These are phyloP conservation scores for Triplophysa yarkandensis DNA, from an alignment of 2,797 vertebrate genomes.

Conservation along the genomic window DNA sequence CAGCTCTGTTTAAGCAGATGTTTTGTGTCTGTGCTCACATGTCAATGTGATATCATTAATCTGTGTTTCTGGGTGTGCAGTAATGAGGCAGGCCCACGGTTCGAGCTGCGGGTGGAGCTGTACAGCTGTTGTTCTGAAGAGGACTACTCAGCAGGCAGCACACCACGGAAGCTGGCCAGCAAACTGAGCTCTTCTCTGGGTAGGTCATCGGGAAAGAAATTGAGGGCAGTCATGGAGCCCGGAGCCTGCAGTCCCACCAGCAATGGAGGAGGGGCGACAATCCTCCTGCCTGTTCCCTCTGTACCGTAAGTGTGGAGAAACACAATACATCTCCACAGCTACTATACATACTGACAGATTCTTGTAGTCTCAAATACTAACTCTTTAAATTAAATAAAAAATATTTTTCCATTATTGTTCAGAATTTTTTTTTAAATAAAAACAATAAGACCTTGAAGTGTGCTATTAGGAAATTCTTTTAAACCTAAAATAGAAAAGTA, in stretches of 20 bases:
- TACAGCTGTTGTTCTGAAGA: conserved; percentile 90
- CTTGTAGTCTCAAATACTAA: too few relatives aligned
- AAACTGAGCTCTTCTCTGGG: conserved; percentile 92
- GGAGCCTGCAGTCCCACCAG: conserved; percentile 76
- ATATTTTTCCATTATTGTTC: too few relatives aligned
- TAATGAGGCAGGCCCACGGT: conserved; percentile 81
- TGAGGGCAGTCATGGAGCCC: conserved; percentile 83
- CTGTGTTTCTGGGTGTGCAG: conserved; percentile 63
- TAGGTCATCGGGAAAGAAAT: conserved; percentile 84
- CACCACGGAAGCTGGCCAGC: conserved; percentile 87
- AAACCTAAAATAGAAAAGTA: too few relatives aligned
- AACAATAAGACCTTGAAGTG: too few relatives aligned
- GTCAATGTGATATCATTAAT: background rate
- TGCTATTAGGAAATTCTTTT: too few relatives aligned
- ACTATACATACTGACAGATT: background rate
- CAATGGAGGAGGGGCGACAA: conserved; percentile 76
- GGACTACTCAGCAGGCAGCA: conserved; percentile 81
- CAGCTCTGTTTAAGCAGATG: background rate
- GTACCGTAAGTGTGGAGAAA: conserved; percentile 78
- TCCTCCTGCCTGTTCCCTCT: conserved; percentile 82
- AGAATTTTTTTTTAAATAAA: too few relatives aligned
- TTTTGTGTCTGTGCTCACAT: conserved; percentile 1
- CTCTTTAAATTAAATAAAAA: too few relatives aligned
- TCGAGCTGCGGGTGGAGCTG: conserved; percentile 87
- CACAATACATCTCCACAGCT: background rate